Evolutionary conservation across 1,140 invertebrate species (phyloP).

Genomic region (Caenorhabditis latens): DNA sequence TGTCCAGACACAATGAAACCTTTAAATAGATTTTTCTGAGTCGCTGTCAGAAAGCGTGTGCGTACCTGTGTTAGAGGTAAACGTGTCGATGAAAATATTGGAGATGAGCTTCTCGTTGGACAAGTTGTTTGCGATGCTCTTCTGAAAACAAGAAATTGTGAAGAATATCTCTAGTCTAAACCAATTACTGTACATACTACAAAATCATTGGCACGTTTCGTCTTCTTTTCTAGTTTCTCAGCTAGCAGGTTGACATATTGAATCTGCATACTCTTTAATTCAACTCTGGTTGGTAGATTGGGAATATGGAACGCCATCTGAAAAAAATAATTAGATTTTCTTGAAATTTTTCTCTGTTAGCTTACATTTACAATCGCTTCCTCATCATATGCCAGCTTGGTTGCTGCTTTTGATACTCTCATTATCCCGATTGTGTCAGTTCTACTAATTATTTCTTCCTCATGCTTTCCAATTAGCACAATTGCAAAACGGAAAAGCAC

Average conservation of each 20-base stretch:
- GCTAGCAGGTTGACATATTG: not conserved
- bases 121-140: conserved; percentile 14
- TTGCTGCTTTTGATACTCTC: conserved; percentile 56
- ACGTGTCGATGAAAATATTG: conserved; percentile 16
- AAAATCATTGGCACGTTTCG: conserved; percentile 5
- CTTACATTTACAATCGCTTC: conserved; percentile 41
- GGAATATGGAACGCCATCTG: conserved; percentile 4
- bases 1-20: conserved; percentile 57
- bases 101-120: conserved; percentile 35
- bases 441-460: conserved; percentile 57
- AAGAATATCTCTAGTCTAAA: too few relatives aligned
- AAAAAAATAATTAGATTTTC: not conserved
- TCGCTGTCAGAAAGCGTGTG: too few relatives aligned
- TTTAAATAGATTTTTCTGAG: not conserved
- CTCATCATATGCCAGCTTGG: conserved; percentile 50
- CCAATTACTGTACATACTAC: not conserved
- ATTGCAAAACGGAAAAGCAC: conserved; percentile 78
- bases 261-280: conserved; percentile 13
- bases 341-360: not conserved
- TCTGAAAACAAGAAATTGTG: too few relatives aligned
- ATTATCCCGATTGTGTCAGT: conserved; percentile 60
- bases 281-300: not conserved
- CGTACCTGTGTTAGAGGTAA: conserved; percentile 39
- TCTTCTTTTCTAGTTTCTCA: conserved; percentile 23
- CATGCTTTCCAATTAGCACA: conserved; percentile 81